Conservation (phyloP, 2,113 vertebrate genomes). For the Amblyopsis rosae region DNA sequence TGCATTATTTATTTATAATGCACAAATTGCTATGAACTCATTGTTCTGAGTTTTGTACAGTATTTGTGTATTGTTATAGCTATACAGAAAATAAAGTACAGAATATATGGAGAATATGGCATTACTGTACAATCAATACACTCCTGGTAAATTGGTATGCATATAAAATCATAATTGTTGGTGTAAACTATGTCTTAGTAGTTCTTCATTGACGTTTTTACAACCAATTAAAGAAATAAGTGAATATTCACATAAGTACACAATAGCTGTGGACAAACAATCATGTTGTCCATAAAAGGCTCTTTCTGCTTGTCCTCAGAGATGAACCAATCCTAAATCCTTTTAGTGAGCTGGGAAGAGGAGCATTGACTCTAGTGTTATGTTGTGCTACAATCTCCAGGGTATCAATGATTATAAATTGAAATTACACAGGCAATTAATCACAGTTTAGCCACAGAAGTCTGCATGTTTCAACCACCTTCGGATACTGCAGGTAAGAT, state of each 20-base stretch:
- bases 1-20: too few species aligned
- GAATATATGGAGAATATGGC: too few species aligned
- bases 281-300: conserved; percentile 5
- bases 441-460: conserved; percentile 8
- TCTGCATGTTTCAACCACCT: not conserved
- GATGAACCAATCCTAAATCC: conserved; percentile 16
- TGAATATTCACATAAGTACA: not conserved
- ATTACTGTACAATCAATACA: too few species aligned
- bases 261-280: not conserved
- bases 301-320: conserved; percentile 30
- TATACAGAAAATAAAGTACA: too few species aligned
- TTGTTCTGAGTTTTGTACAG: too few species aligned
- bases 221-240: not conserved
- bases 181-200: too few species aligned
- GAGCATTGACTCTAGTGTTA: conserved; percentile 34
- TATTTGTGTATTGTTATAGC: too few species aligned
- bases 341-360: conserved; percentile 31
- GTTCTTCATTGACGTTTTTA: too few species aligned
- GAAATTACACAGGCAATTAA: conserved; percentile 22
- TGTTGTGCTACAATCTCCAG: conserved; percentile 39
- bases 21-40: too few species aligned
- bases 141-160: too few species aligned
- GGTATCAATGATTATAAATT: conserved; percentile 58
- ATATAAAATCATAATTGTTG: too few species aligned
- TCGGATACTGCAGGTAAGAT: conserved; percentile 44